Base-by-base conservation (phyloP, 2,797 vertebrate genomes). In the Muscicapa comitata region DNA sequence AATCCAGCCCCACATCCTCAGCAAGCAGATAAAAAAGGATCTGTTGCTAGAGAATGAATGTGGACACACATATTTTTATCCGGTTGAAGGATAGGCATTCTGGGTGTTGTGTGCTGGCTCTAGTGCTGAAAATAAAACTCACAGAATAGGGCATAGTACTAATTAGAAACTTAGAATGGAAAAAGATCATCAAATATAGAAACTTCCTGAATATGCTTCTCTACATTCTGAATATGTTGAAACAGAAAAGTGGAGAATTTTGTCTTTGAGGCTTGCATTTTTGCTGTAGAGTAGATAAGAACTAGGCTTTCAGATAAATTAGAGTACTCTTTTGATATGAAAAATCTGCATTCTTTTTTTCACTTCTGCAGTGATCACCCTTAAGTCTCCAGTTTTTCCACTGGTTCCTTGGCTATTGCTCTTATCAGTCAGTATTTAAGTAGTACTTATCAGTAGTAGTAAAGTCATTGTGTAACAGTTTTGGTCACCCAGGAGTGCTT, bases 111-210 rank as follows among this genome's bases (percentile, higher is more conserved):
- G 80, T 93, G 75, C 90, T 90, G 91, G 89, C 79, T 96, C 82
- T 73, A 81, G 82, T 78, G 95, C 96, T 90, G 89, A 96, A 97
- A 96, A 97, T 96, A 94, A 97, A 93, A 86, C 86, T 92, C 72
- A 82, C 59, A 86, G 90, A 95, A 90, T 90, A 95, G 94, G 82
- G 54, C 88, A 90, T 94, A 91, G 92, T 88, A 86, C 91, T 94
- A 90, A 95, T 95, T 88, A 94, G 94, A 94, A 95, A 95, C 75
- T 96, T 92, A 72, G 92, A 96, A 91, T 96, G 88, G 91, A 91
- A 94, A 94, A 90, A 94, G 74, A 90, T 91, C 90, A 90, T 96
- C 94, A 96, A 95, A 96, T 96, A 96, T 96, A 96, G 96, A 96
- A 96, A 95, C 88, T 85, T 96, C 58, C 94, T 94, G 95, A 93